Evolutionary conservation across 2,113 vertebrate species (phyloP).

Genomic region (Eublepharis macularius): DNA sequence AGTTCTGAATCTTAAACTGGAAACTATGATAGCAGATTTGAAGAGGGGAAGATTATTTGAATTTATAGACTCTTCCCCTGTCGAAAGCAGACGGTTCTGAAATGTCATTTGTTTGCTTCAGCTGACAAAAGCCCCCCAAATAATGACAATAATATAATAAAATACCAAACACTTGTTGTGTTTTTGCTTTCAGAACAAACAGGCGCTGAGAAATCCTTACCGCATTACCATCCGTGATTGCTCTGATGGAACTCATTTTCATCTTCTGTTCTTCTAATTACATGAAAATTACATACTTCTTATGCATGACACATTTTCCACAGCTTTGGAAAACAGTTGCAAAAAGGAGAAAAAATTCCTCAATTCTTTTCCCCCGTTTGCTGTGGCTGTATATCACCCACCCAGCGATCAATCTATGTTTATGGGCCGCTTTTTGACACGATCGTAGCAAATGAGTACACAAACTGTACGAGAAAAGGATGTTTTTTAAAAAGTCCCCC

Average conservation of each 20-base stretch:
- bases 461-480: slow-evolving; percentile 55
- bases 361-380: slow-evolving; percentile 66
- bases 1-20: not conserved
- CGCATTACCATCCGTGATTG: slow-evolving; percentile 82
- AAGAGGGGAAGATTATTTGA: not conserved
- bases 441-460: slow-evolving; percentile 70
- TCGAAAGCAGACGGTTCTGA: slow-evolving; percentile 10
- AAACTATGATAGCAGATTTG: not conserved
- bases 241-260: slow-evolving; percentile 84
- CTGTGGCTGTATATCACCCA: slow-evolving; percentile 71
- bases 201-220: slow-evolving; percentile 78
- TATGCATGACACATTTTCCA: slow-evolving; percentile 82
- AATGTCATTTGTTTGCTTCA: slow-evolving; percentile 51
- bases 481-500: not conserved
- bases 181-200: slow-evolving; percentile 78
- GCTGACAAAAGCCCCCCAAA: slow-evolving; percentile 17
- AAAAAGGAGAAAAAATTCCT: slow-evolving; percentile 71
- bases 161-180: slow-evolving; percentile 71
- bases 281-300: slow-evolving; percentile 83
- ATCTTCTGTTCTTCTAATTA: slow-evolving; percentile 83
- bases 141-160: slow-evolving; percentile 65
- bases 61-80: slow-evolving; percentile 15
- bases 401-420: slow-evolving; percentile 67
- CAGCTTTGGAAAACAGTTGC: slow-evolving; percentile 78
- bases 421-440: slow-evolving; percentile 68